These are phyloP conservation scores for Dynastes tityus DNA, from an alignment of 2,888 invertebrate species.

Conservation along the genomic window DNA sequence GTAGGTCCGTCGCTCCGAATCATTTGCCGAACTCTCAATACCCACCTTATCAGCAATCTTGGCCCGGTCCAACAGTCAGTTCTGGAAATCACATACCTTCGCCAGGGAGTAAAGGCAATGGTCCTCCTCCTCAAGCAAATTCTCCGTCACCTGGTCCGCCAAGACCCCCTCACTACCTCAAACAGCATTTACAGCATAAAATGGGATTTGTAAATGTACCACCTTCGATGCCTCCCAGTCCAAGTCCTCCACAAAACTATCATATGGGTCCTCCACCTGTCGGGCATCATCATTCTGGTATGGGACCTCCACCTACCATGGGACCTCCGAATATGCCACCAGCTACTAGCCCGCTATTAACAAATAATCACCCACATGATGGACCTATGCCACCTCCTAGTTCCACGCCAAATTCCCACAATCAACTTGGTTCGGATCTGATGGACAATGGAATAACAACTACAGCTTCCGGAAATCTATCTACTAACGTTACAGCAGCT, in stretches of 20 bases:
- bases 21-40: conserved; percentile 72
- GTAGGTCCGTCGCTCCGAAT: conserved; percentile 73
- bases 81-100: conserved; percentile 59
- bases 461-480: conserved; percentile 73
- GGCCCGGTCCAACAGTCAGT: conserved; percentile 62
- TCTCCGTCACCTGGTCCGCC: conserved; percentile 72
- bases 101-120: conserved; percentile 61
- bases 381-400: conserved; percentile 74
- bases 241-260: conserved; percentile 75
- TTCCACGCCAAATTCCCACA: conserved; percentile 72
- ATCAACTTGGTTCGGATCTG: conserved; percentile 69
- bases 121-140: conserved; percentile 66
- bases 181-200: conserved; percentile 82
- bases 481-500: conserved; percentile 68
- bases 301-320: conserved; percentile 73
- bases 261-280: conserved; percentile 75
- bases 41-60: conserved; percentile 65
- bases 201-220: conserved; percentile 74
- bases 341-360: conserved; percentile 70
- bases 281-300: conserved; percentile 70
- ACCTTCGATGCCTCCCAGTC: conserved; percentile 75
- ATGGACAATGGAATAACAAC: conserved; percentile 76
- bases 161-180: conserved; percentile 78
- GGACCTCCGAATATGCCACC: conserved; percentile 81
- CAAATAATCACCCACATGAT: conserved; percentile 68